A percentile compares a stretch with the other conserved stretches of the same genome.
Conservation (phyloP, 2,888 invertebrate genomes). For the Ichneumon xanthorius region DNA sequence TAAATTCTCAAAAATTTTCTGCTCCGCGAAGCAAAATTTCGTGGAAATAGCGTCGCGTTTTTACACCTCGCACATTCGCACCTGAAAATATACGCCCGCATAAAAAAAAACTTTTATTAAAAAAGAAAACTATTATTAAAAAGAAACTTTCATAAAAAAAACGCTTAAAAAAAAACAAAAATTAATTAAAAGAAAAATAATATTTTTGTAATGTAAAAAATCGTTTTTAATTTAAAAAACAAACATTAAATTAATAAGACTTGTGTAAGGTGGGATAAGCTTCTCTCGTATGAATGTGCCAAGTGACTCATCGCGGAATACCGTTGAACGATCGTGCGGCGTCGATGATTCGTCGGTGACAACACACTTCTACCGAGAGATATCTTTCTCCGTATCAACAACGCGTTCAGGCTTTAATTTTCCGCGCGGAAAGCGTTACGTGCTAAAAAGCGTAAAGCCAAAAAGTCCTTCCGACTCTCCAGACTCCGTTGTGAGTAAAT, state of each 20-base stretch:
- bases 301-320: constrained; percentile 6
- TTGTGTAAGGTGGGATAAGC: background rate
- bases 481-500: no score
- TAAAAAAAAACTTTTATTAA: no score
- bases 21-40: constrained; percentile 14
- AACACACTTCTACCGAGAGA: background rate
- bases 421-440: no score
- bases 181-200: no score
- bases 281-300: background rate
- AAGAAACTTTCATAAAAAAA: no score
- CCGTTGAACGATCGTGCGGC: background rate
- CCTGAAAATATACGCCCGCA: background rate
- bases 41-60: background rate
- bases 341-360: constrained; percentile 9
- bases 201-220: no score
- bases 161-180: no score
- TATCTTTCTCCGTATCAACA: background rate
- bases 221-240: no score
- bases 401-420: constrained; percentile 9
- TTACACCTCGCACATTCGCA: background rate
- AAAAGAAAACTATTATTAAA: no score
- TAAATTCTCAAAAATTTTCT: background rate
- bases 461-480: no score
- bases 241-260: no score
- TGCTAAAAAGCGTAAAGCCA: no score